A percentile compares a stretch with the other conserved stretches of the same genome.
phyloP scores from a whole-genome alignment of 64 coral and sea anemone species.

The Cladopsammia gracilis region DNA sequence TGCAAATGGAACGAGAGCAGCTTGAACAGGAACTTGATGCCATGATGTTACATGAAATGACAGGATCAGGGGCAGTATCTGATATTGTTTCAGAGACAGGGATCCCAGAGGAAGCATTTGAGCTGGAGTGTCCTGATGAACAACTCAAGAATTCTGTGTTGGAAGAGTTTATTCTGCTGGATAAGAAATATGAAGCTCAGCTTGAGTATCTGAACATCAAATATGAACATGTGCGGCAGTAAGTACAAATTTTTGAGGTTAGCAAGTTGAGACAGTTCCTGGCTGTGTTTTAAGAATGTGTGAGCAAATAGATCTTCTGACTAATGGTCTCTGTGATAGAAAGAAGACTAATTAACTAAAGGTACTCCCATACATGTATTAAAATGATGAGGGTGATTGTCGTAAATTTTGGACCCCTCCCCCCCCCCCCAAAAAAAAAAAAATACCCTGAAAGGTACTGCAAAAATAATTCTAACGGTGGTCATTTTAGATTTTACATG shows the following conservation, averaged over 20 bases:
- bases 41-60: constrained; percentile 61
- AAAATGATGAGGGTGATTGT: too few relatives aligned
- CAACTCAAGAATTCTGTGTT: constrained; percentile 74
- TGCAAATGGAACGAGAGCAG: constrained; percentile 77
- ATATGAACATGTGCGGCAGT: constrained; percentile 54
- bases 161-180: constrained; percentile 87
- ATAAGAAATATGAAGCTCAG: constrained; percentile 96
- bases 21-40: constrained; percentile 87
- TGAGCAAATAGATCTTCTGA: too few relatives aligned
- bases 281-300: too few relatives aligned
- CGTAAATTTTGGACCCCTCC: too few relatives aligned
- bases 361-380: too few relatives aligned
- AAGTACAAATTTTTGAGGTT: background rate
- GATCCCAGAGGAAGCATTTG: constrained; percentile 78
- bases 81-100: constrained; percentile 73
- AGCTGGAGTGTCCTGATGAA: constrained; percentile 88
- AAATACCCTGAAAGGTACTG: too few relatives aligned
- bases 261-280: too few relatives aligned
- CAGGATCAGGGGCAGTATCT: constrained; percentile 15
- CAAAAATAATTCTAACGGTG: too few relatives aligned
- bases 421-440: too few relatives aligned
- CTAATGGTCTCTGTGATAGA: too few relatives aligned
- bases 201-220: constrained; percentile 85
- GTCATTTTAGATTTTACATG: too few relatives aligned
- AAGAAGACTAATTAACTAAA: too few relatives aligned